Conservation (phyloP, 2,888 invertebrate species). For the Tineola bisselliella region DNA sequence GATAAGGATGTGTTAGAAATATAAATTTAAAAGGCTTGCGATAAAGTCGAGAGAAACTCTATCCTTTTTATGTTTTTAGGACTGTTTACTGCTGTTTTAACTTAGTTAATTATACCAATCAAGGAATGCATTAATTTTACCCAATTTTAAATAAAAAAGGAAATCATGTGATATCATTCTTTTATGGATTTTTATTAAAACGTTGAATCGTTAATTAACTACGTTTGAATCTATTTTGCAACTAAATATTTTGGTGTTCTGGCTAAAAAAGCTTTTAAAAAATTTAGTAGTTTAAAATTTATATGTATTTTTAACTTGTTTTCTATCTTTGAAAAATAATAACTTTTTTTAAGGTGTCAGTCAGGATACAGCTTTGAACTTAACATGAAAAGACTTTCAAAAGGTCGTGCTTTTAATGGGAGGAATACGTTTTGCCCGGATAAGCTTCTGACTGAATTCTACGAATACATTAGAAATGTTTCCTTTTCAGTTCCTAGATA, state of each 20-base stretch:
- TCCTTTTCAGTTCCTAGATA: not conserved
- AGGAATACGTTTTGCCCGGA: slow-evolving; percentile 31
- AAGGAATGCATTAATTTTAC: too few species aligned
- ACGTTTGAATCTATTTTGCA: too few species aligned
- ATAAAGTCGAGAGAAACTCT: not conserved
- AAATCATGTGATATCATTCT: too few species aligned
- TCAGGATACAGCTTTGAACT: slow-evolving; percentile 22
- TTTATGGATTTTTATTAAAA: too few species aligned
- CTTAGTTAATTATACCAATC: not conserved
- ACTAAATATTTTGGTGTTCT: too few species aligned
- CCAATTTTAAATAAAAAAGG: too few species aligned
- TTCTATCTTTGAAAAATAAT: not conserved
- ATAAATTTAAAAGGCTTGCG: not conserved
- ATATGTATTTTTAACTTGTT: not conserved
- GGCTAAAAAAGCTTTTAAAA: not conserved
- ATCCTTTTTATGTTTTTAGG: not conserved
- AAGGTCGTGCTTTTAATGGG: slow-evolving; percentile 36
- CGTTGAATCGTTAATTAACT: too few species aligned
- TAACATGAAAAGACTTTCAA: slow-evolving; percentile 35
- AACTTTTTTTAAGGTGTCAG: not conserved
- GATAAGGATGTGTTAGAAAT: too few species aligned
- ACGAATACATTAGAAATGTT: not conserved
- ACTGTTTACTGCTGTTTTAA: not conserved
- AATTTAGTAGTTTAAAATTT: not conserved
- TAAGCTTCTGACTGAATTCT: slow-evolving; percentile 26